These are phyloP conservation scores for Conus betulinus DNA, from an alignment of 1,140 invertebrate species.

Conservation along the genomic window DNA sequence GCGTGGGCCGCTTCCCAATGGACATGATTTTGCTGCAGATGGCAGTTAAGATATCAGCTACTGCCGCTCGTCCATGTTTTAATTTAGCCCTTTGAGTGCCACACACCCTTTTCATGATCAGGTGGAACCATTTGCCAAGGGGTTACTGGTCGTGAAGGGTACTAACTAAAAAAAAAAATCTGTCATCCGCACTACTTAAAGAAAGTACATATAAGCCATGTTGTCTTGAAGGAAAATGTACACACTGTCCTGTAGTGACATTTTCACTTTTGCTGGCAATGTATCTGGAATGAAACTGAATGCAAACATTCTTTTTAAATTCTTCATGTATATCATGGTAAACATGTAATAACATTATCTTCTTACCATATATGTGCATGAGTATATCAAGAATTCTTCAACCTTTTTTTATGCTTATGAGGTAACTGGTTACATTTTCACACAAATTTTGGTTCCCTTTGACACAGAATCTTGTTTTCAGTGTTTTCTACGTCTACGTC, in stretches of 20 bases:
- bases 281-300: background rate
- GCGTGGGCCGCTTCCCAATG: too few species aligned
- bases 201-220: background rate
- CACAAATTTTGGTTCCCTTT: background rate
- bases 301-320: background rate
- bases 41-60: too few species aligned
- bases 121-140: background rate
- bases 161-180: background rate
- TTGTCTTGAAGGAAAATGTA: background rate
- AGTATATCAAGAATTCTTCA: background rate
- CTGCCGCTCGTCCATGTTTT: too few species aligned
- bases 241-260: background rate
- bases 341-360: background rate
- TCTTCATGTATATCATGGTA: background rate
- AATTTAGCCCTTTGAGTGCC: background rate
- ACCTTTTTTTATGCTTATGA: background rate
- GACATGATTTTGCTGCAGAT: too few species aligned
- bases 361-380: background rate
- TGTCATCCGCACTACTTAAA: background rate
- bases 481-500: background rate
- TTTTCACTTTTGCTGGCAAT: background rate
- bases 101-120: background rate
- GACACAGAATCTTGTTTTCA: background rate
- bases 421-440: background rate
- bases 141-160: background rate